A percentile compares a stretch with the other conserved stretches of the same genome.
Conservation (phyloP, 2,888 invertebrate genomes). For the Drosophila basisetae region DNA sequence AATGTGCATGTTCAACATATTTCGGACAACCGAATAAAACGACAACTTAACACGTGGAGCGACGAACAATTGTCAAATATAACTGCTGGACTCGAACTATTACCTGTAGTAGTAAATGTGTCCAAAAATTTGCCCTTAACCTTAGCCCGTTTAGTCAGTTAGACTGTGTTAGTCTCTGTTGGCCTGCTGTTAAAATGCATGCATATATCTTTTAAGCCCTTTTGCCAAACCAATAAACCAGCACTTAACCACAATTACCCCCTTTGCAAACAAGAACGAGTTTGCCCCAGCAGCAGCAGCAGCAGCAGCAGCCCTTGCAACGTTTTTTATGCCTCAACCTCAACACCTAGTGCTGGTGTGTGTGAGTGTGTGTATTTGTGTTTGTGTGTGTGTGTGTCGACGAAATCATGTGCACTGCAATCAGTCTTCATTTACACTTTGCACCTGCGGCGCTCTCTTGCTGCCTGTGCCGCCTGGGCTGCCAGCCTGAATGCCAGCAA, state of each 20-base stretch:
- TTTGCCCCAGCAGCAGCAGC: slow-evolving; percentile 24
- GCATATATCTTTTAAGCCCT: slow-evolving; percentile 72
- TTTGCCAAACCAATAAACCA: slow-evolving; percentile 80
- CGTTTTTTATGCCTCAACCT: slow-evolving; percentile 58
- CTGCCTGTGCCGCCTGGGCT: slow-evolving; percentile 31
- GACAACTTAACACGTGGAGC: slow-evolving; percentile 20
- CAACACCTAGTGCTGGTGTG: slow-evolving; percentile 22
- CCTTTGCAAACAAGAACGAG: slow-evolving; percentile 72
- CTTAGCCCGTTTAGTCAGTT: slow-evolving; percentile 52
- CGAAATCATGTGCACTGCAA: slow-evolving; percentile 80
- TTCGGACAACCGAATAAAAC: slow-evolving; percentile 15
- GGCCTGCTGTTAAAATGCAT: slow-evolving; percentile 56
- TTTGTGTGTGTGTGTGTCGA: slow-evolving; percentile 45
- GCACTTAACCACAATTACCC: slow-evolving; percentile 83
- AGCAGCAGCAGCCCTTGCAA: slow-evolving; percentile 53
- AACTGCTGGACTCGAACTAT: slow-evolving; percentile 6
- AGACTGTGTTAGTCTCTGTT: slow-evolving; percentile 31
- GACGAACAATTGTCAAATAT: slow-evolving; percentile 49
- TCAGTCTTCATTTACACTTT: slow-evolving; percentile 83
- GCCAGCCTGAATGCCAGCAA: slow-evolving; percentile 47
- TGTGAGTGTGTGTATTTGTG: slow-evolving; percentile 9
- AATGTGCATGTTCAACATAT: slow-evolving; percentile 57
- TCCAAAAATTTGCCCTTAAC: slow-evolving; percentile 59
- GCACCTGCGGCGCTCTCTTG: slow-evolving; percentile 65
- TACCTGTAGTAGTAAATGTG: slow-evolving; percentile 1